These are phyloP conservation scores for Phlogophora meticulosa DNA, from an alignment of 2,888 invertebrate genomes.

Conservation along the genomic window DNA sequence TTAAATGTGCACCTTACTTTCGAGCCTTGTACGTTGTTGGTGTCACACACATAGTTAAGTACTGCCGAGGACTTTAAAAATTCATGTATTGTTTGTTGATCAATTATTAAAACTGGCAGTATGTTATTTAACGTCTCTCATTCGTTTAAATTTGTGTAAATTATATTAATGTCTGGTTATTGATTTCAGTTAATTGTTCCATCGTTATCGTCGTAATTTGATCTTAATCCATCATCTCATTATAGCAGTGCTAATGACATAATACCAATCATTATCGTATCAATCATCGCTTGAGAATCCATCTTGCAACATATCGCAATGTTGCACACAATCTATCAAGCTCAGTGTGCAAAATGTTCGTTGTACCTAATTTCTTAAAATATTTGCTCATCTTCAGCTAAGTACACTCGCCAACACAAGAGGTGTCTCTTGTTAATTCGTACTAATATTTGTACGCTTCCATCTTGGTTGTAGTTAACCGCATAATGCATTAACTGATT, in stretches of 20 bases:
- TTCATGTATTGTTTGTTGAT: constrained; percentile 63
- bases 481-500: constrained; percentile 90
- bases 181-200: constrained; percentile 43
- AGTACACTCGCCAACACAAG: constrained; percentile 60
- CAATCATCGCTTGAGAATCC: constrained; percentile 39
- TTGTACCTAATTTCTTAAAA: constrained; percentile 47
- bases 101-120: constrained; percentile 56
- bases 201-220: constrained; percentile 45
- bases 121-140: constrained; percentile 40
- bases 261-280: constrained; percentile 51
- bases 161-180: constrained; percentile 32
- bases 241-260: constrained; percentile 42
- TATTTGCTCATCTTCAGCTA: constrained; percentile 51
- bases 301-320: constrained; percentile 33
- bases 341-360: constrained; percentile 24
- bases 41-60: constrained; percentile 63
- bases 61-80: constrained; percentile 60
- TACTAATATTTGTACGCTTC: constrained; percentile 81
- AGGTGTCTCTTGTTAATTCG: constrained; percentile 77
- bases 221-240: constrained; percentile 57
- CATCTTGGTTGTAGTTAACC: constrained; percentile 82
- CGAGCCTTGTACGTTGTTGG: constrained; percentile 72
- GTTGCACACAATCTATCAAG: constrained; percentile 38
- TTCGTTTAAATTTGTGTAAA: constrained; percentile 47
- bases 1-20: constrained; percentile 92